Evolutionary conservation across 2,113 vertebrate genomes (phyloP).

Genomic region (Albula glossodonta): DNA sequence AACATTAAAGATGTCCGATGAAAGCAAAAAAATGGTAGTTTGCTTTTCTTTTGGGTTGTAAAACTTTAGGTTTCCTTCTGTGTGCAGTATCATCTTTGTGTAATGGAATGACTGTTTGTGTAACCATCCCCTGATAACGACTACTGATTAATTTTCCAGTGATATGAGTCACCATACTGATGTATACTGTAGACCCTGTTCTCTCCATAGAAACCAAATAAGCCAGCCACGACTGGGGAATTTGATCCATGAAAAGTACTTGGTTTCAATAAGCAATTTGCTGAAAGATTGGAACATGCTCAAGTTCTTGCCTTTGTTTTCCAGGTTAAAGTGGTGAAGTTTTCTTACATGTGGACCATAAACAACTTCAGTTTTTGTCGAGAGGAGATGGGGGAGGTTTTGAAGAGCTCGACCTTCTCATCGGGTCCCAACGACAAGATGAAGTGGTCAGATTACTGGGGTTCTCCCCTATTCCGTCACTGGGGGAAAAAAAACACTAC

Average conservation of each 20-base stretch:
- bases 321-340: conserved; percentile 86
- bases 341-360: conserved; percentile 88
- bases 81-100: not conserved
- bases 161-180: not conserved
- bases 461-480: not conserved
- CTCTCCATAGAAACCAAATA: not conserved
- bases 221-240: not conserved
- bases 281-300: not conserved
- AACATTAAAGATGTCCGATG: not conserved
- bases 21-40: not conserved
- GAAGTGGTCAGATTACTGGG: conserved; percentile 74
- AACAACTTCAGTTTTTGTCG: conserved; percentile 87
- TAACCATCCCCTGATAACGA: not conserved
- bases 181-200: not conserved
- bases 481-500: not conserved
- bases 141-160: not conserved
- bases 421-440: conserved; percentile 85
- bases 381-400: conserved; percentile 85
- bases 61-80: not conserved
- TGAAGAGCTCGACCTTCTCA: conserved; percentile 85
- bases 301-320: conserved; percentile 46
- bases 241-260: not conserved
- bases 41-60: not conserved
- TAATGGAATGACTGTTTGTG: not conserved
- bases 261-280: not conserved